Conservation (phyloP, 2,113 vertebrate species). For the Pao palembangensis region DNA sequence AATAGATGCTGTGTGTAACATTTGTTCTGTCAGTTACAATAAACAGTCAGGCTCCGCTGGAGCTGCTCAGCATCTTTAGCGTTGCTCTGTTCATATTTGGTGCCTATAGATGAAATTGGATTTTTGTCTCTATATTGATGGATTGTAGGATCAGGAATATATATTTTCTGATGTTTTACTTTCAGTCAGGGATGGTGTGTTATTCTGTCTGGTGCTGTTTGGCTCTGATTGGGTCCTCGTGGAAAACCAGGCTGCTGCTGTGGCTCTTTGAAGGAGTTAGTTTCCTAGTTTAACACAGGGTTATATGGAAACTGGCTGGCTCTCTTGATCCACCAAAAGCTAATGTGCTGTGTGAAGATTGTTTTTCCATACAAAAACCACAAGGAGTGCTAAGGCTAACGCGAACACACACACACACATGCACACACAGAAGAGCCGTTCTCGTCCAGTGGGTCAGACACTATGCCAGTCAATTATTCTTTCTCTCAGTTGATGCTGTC, state of each 20-base stretch:
- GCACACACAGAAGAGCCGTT: slow-evolving; percentile 19
- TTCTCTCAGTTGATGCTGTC: slow-evolving; percentile 40
- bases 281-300: slow-evolving; percentile 48
- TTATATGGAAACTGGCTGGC: slow-evolving; percentile 65
- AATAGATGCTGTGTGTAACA: no score
- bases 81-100: no score
- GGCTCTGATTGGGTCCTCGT: slow-evolving; percentile 33
- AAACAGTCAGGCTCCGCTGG: no score
- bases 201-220: slow-evolving; percentile 9
- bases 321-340: slow-evolving; percentile 47
- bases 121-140: no score
- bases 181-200: slow-evolving; percentile 10
- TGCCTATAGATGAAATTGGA: no score
- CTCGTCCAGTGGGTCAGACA: slow-evolving; percentile 54
- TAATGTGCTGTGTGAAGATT: slow-evolving; percentile 60
- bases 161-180: slow-evolving; percentile 9
- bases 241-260: slow-evolving; percentile 42
- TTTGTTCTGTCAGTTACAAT: no score
- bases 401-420: slow-evolving; percentile 25
- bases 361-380: slow-evolving; percentile 58
- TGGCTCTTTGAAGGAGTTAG: slow-evolving; percentile 39
- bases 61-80: no score
- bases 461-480: slow-evolving; percentile 35
- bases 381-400: slow-evolving; percentile 25
- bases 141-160: not conserved